Conservation (phyloP, 2,113 vertebrate genomes). For the Hydropotes inermis region DNA sequence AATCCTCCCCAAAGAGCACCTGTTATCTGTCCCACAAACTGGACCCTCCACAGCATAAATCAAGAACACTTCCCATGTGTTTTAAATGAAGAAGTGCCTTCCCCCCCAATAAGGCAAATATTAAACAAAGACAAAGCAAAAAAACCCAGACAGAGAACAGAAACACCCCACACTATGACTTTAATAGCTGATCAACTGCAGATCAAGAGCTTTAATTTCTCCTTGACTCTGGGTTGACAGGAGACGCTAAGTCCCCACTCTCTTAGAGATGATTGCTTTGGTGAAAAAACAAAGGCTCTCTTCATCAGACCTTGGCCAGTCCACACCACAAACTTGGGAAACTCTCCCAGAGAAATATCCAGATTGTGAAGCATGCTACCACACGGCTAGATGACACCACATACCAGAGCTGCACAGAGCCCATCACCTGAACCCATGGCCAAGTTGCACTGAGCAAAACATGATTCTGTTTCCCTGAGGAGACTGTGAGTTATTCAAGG, state of each 20-base stretch:
- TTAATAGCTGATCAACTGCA: constrained; percentile 57
- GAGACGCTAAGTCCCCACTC: constrained; percentile 5
- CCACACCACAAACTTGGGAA: not conserved
- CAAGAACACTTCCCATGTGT: constrained; percentile 4
- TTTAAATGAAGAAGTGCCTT: constrained; percentile 8
- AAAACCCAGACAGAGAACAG: not conserved
- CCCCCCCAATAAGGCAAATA: constrained; percentile 34
- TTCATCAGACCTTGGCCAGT: not conserved
- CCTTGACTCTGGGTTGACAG: constrained; percentile 16
- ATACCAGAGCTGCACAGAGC: too few relatives aligned
- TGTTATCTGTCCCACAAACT: constrained; percentile 48
- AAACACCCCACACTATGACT: constrained; percentile 28
- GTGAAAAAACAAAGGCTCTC: constrained; percentile 7
- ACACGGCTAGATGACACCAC: not conserved
- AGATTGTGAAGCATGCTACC: not conserved
- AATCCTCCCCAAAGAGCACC: constrained; percentile 50
- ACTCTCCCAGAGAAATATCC: not conserved
- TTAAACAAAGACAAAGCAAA: constrained; percentile 14
- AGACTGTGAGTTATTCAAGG: not conserved
- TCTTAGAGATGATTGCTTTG: constrained; percentile 41
- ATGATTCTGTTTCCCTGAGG: not conserved
- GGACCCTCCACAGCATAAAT: constrained; percentile 36
- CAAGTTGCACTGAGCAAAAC: not conserved
- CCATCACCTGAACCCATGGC: not conserved
- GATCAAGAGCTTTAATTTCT: constrained; percentile 62